Evolutionary conservation across 2,888 invertebrate species (phyloP).

Genomic region (Drosophila sordidapex): DNA sequence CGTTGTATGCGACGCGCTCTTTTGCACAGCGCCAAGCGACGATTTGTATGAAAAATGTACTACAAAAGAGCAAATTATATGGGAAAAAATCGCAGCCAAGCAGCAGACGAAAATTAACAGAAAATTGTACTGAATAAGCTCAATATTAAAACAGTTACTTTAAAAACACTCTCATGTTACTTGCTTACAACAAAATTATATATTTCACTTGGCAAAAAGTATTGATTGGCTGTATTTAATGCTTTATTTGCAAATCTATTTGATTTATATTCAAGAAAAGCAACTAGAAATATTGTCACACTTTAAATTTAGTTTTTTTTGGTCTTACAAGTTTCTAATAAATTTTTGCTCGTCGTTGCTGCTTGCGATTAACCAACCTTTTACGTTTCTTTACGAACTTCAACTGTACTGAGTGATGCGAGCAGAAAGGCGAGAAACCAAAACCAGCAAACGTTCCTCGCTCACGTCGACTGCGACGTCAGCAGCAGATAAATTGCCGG

Average conservation of each 20-base stretch:
- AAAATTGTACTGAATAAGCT: constrained; percentile 26
- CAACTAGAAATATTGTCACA: constrained; percentile 17
- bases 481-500: constrained; percentile 64
- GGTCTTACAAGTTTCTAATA: constrained; percentile 18
- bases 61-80: constrained; percentile 32
- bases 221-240: not conserved
- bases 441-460: constrained; percentile 31
- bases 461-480: constrained; percentile 41
- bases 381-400: constrained; percentile 59
- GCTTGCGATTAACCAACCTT: constrained; percentile 66
- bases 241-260: not conserved
- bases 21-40: constrained; percentile 55
- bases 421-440: constrained; percentile 50
- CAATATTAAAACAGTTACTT: not conserved
- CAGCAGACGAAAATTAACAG: constrained; percentile 27
- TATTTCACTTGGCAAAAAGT: not conserved
- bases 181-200: not conserved
- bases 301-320: constrained; percentile 17
- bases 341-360: constrained; percentile 8
- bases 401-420: constrained; percentile 69
- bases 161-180: not conserved
- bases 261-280: not conserved
- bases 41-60: constrained; percentile 61
- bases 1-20: constrained; percentile 62
- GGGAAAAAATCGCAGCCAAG: constrained; percentile 27